Percentiles rank a stretch among this genome's conserved stretches.
These are phyloP conservation scores for Galago senegalensis DNA, from an alignment of 2,797 vertebrate species.

Conservation along the genomic window DNA sequence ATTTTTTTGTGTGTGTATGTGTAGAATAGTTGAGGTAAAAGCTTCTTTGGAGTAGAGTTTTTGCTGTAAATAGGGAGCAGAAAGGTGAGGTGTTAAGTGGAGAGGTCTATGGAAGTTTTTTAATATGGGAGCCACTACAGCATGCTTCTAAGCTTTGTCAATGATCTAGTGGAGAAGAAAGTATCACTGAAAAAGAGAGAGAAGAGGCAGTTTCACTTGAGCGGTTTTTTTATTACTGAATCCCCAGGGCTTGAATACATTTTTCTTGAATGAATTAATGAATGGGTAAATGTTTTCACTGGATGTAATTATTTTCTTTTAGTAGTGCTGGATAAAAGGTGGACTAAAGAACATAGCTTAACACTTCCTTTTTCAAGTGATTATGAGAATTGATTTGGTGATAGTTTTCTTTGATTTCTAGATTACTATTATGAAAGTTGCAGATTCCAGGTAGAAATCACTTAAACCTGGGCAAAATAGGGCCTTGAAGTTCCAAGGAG, in stretches of 20 bases:
- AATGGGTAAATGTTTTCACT: not conserved
- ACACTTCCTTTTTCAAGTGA: not conserved
- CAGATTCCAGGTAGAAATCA: not conserved
- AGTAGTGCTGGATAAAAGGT: slow-evolving; percentile 11
- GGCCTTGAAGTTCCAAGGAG: not conserved
- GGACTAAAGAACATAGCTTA: slow-evolving; percentile 1
- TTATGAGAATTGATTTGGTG: not conserved
- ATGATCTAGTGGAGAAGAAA: slow-evolving; percentile 16
- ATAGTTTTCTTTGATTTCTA: not conserved
- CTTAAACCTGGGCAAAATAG: not conserved
- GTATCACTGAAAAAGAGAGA: not conserved
- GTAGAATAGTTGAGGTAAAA: not conserved
- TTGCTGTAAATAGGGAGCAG: not conserved
- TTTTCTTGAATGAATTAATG: slow-evolving; percentile 39
- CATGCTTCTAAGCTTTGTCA: not conserved
- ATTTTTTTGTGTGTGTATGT: not conserved
- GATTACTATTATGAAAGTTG: not conserved
- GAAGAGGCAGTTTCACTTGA: not conserved
- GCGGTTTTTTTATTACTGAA: not conserved
- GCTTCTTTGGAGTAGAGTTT: not conserved
- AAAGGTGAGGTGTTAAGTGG: not conserved
- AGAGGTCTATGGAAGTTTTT: not conserved
- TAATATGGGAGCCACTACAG: not conserved
- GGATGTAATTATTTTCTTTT: not conserved
- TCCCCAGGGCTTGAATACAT: not conserved